A percentile compares a stretch with the other conserved stretches of the same genome.
These are phyloP conservation scores for Globia sparganii DNA, from an alignment of 2,888 invertebrate genomes.

Conservation along the genomic window DNA sequence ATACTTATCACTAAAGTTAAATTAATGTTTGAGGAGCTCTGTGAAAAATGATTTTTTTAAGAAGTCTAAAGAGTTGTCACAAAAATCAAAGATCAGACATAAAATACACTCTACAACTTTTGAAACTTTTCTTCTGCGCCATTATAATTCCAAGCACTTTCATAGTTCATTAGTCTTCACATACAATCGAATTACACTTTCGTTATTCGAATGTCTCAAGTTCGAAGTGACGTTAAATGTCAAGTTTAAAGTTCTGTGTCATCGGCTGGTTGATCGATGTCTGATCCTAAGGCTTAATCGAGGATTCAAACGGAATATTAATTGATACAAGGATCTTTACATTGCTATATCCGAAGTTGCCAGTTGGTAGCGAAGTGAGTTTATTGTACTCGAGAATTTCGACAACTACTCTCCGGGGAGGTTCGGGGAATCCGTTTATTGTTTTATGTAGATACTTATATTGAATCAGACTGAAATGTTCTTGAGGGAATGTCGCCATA, in stretches of 20 bases:
- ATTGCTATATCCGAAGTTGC: slow-evolving; percentile 1
- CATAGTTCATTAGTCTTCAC: slow-evolving; percentile 7
- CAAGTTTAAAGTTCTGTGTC: slow-evolving; percentile 8
- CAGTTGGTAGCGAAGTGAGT: slow-evolving; percentile 17
- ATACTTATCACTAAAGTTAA: neutral
- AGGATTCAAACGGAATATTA: slow-evolving; percentile 31
- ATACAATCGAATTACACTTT: slow-evolving; percentile 25
- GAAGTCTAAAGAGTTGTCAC: neutral
- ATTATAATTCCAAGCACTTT: slow-evolving; percentile 40
- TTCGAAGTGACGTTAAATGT: slow-evolving; percentile 6
- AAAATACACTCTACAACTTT: slow-evolving; percentile 1
- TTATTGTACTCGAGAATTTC: slow-evolving; percentile 50
- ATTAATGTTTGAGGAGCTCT: neutral
- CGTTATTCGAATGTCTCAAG: slow-evolving; percentile 9
- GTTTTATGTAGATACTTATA: slow-evolving; percentile 51
- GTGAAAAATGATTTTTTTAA: too few relatives aligned
- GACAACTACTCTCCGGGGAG: slow-evolving; percentile 49
- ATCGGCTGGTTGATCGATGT: slow-evolving; percentile 22
- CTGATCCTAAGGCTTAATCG: slow-evolving; percentile 10
- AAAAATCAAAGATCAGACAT: neutral
- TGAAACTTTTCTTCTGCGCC: slow-evolving; percentile 1
- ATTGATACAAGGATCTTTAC: slow-evolving; percentile 42
- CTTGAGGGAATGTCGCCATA: slow-evolving; percentile 5
- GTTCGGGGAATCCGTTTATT: slow-evolving; percentile 41
- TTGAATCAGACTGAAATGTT: slow-evolving; percentile 34